Percentiles rank a stretch among this genome's conserved stretches.
Evolutionary conservation across 1,140 invertebrate species (phyloP).

Genomic region (Pemphigus obesinymphae): DNA sequence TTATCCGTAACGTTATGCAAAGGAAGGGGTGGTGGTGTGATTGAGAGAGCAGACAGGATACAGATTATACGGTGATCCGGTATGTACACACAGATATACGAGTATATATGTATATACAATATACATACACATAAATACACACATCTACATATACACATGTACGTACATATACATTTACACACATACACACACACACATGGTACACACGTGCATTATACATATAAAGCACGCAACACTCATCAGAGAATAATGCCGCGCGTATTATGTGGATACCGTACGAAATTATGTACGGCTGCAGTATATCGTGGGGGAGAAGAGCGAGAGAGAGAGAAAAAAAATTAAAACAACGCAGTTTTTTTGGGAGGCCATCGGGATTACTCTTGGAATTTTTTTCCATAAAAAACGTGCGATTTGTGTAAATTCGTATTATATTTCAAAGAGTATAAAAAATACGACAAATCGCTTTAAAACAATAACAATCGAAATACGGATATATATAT

Average conservation of each 20-base stretch:
- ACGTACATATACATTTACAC: background rate
- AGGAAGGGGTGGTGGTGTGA: background rate
- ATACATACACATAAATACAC: too few species aligned
- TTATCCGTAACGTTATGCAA: background rate
- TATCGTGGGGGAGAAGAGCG: too few species aligned
- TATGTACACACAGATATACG: background rate
- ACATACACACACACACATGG: background rate
- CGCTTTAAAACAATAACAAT: background rate
- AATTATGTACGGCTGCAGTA: background rate
- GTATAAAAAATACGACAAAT: background rate
- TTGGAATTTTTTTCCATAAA: background rate
- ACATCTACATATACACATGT: too few species aligned
- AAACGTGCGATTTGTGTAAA: background rate
- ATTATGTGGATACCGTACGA: background rate
- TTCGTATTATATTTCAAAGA: background rate
- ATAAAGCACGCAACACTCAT: conserved; percentile 9
- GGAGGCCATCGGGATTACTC: background rate
- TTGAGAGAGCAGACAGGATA: conserved; percentile 16
- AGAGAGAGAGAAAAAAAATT: conserved; percentile 1
- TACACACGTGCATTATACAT: background rate
- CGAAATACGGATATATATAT: background rate
- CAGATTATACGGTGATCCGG: conserved; percentile 33
- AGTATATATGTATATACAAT: too few species aligned
- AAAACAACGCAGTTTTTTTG: background rate
- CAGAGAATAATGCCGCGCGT: conserved; percentile 17